Base-by-base conservation (phyloP, 1,140 invertebrate genomes). In the Nymphalis io region DNA sequence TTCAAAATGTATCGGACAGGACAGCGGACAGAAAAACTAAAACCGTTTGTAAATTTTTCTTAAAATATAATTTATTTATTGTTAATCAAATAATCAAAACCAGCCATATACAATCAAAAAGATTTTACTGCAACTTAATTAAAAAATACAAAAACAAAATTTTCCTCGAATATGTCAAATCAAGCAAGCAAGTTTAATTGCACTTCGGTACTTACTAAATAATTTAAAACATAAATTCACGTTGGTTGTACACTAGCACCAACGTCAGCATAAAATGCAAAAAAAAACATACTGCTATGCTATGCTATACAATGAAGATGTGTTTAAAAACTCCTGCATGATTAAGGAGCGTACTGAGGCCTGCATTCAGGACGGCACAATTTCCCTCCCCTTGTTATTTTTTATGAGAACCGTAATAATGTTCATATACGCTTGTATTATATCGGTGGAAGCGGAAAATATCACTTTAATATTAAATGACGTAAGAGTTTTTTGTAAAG, bases 371-470 rank as follows among this genome's bases (percentile, higher is more conserved):
- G 23, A 21, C 46, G 40, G 51, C 69, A 62, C 58, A 71, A 71
- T 71, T 55, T 61, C 6, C 39, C 59, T 53, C 18, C 48, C 15
- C 67, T 71, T 66, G 63, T 71, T 71, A 71, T 71, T 71, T 71
- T 71, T 71, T 71, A 71, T 58, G 58, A 71, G 69, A 20, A 51
- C 46, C 68, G 58, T 70, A 70, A 70, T 70, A 70, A 60, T 51
- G 65, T 60, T 67, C 55, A 67, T 55, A 55, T 21, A 60, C 57
- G 61, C 60, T 27, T 16, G 61, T 57, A 53, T 20, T 16, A 51
- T 51, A 20, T 51, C 10, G 12, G 46, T 11, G 18, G 6, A 51
- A 6, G 46, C 27, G 27, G 27, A 33, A 33, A 51, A 20, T 20
- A 8, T 46, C 44, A n/a, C n/a, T 46, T 46, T 44, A 40, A 44